A percentile compares a stretch with the other conserved stretches of the same genome.
Evolutionary conservation across 1,140 invertebrate genomes (phyloP).

Genomic region (Antheraea mylitta): DNA sequence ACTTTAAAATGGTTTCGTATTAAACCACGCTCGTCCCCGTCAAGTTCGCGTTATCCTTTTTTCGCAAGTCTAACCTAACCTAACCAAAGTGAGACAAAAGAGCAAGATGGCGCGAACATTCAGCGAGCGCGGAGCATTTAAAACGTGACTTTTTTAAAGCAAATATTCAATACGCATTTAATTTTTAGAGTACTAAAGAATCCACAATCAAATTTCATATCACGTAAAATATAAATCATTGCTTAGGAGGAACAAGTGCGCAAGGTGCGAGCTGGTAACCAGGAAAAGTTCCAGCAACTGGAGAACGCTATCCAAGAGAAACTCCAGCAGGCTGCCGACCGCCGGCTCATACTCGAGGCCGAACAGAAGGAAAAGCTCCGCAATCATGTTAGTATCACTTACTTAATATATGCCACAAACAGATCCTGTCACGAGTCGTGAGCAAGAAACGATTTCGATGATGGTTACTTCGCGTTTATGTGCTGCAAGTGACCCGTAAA

Average conservation of each 20-base stretch:
- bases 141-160: too few relatives aligned
- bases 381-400: conserved; percentile 84
- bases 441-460: background rate
- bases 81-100: too few relatives aligned
- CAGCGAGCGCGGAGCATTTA: too few relatives aligned
- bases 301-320: conserved; percentile 86
- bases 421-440: background rate
- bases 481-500: too few relatives aligned
- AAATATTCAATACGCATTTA: too few relatives aligned
- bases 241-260: conserved; percentile 86
- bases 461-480: too few relatives aligned
- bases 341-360: conserved; percentile 84
- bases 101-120: too few relatives aligned
- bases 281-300: conserved; percentile 82
- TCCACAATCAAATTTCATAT: background rate
- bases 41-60: too few relatives aligned
- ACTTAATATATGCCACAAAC: background rate
- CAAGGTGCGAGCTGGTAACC: conserved; percentile 82
- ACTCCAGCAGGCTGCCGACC: conserved; percentile 84
- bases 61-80: too few relatives aligned
- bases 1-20: too few relatives aligned
- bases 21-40: too few relatives aligned
- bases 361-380: conserved; percentile 87
- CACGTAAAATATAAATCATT: background rate
- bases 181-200: too few relatives aligned